Evolutionary conservation across 1,140 invertebrate species (phyloP), one percentile per base, ranked within the genome.

Genomic region (Mya arenaria): DNA sequence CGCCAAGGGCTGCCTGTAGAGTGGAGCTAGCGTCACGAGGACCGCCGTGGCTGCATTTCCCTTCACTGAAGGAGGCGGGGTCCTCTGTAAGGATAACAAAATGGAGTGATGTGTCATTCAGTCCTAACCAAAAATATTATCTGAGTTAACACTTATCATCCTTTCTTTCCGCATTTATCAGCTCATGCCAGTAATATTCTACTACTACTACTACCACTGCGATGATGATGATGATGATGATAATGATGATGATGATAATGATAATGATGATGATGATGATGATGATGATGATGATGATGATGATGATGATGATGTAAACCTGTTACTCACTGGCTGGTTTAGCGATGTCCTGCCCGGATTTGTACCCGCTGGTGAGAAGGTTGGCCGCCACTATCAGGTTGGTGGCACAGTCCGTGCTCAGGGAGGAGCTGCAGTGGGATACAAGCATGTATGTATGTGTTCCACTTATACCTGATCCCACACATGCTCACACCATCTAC

Each of bases 21-120:
- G 72, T 77, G 1, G 69, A 19, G 1, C 37, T 62, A 8, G 58
- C 10, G 73, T 83, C 82, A 56, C 66, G 65, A 55, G 82, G 73
- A 36, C 82, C 82, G 34, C 82, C 81, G 25, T 83, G 82, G 52
- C 81, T 83, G 39, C 82, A 83, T 63, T 83, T 83, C 10, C 78
- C 56, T 44, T 32, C 44, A 23, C 34, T 36, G 55, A 28, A 23
- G 2, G 65, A 58, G 32, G 15, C 41, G 6, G 72, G 52, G 19
- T 73, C 55, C 48, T 68, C 80, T 74, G 30, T 4, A 41, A 41
- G n/a, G n/a, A n/a, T n/a, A n/a, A n/a, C n/a, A n/a, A n/a, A n/a
- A n/a, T n/a, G n/a, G n/a, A 48, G 44, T 10, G 10, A 13, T 48
- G n/a, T 48, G 10, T 48, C 44, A 48, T 48, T n/a, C n/a, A n/a